Evolutionary conservation across 2,797 vertebrate species (phyloP).

Genomic region (Periophthalmus magnuspinnatus): DNA sequence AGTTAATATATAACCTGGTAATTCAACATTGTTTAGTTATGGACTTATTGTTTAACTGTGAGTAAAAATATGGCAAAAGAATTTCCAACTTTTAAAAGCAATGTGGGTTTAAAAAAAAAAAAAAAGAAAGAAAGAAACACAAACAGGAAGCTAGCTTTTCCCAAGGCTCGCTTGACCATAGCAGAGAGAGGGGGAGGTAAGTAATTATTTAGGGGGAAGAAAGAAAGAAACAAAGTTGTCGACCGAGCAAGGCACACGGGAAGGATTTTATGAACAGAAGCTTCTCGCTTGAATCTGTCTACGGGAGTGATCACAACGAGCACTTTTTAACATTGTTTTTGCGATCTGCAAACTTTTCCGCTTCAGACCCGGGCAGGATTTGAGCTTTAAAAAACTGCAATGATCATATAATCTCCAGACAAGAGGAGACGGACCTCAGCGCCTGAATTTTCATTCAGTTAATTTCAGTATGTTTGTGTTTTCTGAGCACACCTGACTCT

Average conservation of each 20-base stretch:
- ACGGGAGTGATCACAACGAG: slow-evolving; percentile 25
- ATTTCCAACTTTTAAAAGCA: background rate
- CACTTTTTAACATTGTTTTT: slow-evolving; percentile 14
- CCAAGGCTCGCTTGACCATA: slow-evolving; percentile 9
- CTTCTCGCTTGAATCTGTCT: slow-evolving; percentile 42
- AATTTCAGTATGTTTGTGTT: background rate
- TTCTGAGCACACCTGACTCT: slow-evolving; percentile 7
- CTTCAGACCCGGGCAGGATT: slow-evolving; percentile 40
- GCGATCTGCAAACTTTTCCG: slow-evolving; percentile 47
- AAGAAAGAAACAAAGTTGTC: slow-evolving; percentile 80
- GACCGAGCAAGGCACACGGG: slow-evolving; percentile 62
- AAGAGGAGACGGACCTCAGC: slow-evolving; percentile 27
- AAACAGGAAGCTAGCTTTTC: slow-evolving; percentile 10
- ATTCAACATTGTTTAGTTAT: background rate
- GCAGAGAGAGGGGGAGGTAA: slow-evolving; percentile 69
- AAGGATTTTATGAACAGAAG: slow-evolving; percentile 57
- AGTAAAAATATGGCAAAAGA: background rate
- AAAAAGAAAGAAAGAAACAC: too few species aligned
- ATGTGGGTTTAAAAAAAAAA: too few species aligned
- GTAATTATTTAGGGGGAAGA: slow-evolving; percentile 75
- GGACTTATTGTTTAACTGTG: background rate
- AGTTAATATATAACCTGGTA: background rate
- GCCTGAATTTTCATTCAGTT: slow-evolving; percentile 21
- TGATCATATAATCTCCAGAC: slow-evolving; percentile 46
- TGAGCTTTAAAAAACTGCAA: slow-evolving; percentile 46